phyloP scores from a whole-genome alignment of 2,888 invertebrate species.

The Auanema sp. region DNA sequence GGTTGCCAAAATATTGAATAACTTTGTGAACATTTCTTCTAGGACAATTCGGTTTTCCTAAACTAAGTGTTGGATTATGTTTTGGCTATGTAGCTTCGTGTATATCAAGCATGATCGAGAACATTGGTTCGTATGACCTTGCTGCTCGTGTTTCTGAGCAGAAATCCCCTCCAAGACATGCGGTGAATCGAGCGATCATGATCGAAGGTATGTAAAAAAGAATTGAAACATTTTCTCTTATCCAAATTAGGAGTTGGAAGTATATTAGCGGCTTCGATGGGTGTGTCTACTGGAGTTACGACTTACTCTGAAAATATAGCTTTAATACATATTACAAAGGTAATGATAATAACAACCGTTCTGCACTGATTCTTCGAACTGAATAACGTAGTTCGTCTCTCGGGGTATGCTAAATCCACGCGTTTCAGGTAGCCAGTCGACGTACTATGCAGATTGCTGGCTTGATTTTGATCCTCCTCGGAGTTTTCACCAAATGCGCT shows the following conservation, averaged over 20 bases:
- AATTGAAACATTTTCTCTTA: too few relatives aligned
- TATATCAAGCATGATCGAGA: constrained; percentile 51
- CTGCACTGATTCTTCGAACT: not conserved
- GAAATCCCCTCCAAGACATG: constrained; percentile 44
- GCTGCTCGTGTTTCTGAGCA: constrained; percentile 48
- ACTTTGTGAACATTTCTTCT: constrained; percentile 1
- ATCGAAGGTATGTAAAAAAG: constrained; percentile 39
- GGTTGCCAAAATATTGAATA: constrained; percentile 25
- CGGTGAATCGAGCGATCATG: constrained; percentile 54
- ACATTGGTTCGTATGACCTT: constrained; percentile 42
- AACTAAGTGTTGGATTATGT: constrained; percentile 43
- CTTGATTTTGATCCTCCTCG: constrained; percentile 29
- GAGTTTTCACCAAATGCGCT: constrained; percentile 44
- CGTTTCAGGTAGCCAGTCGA: constrained; percentile 51
- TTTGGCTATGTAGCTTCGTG: constrained; percentile 52
- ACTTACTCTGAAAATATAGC: constrained; percentile 58
- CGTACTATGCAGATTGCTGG: constrained; percentile 57
- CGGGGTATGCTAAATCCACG: not conserved
- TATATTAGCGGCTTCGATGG: constrained; percentile 45
- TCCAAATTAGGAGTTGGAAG: constrained; percentile 43
- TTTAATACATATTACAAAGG: constrained; percentile 50
- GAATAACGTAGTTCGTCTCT: too few relatives aligned
- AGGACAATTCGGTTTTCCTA: constrained; percentile 53
- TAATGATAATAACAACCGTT: constrained; percentile 14
- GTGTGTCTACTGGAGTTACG: constrained; percentile 54